A percentile compares a stretch with the other conserved stretches of the same genome.
These are phyloP conservation scores for Aphelenchoides besseyi DNA, from an alignment of 1,140 invertebrate genomes.

Conservation along the genomic window DNA sequence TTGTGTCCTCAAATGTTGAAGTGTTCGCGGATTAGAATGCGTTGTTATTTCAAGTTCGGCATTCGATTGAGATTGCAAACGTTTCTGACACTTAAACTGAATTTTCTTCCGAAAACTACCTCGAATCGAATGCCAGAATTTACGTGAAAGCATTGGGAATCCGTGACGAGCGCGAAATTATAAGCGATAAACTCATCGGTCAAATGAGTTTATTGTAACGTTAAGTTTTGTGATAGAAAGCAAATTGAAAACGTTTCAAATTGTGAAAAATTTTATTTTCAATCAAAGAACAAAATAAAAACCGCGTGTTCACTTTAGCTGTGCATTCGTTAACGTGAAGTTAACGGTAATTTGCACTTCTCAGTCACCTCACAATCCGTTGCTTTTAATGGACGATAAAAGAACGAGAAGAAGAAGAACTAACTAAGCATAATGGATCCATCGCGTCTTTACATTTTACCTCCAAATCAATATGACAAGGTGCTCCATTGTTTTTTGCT, in stretches of 20 bases:
- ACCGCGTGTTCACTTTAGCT: background rate
- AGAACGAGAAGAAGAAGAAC: background rate
- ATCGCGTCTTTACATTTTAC: background rate
- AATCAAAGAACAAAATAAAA: too few species aligned
- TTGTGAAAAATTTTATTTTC: too few species aligned
- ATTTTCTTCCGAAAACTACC: background rate
- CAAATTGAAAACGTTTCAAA: too few species aligned
- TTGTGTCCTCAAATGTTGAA: conserved; percentile 1
- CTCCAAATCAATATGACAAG: background rate
- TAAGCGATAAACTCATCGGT: too few species aligned
- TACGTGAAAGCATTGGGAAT: background rate
- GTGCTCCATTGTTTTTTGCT: background rate
- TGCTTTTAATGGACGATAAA: background rate
- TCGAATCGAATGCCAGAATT: background rate
- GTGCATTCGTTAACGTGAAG: background rate
- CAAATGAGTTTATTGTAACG: too few species aligned
- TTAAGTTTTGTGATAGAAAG: too few species aligned
- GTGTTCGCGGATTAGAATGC: background rate
- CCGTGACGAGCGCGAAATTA: background rate
- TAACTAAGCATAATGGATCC: background rate
- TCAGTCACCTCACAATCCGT: too few species aligned
- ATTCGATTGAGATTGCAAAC: background rate
- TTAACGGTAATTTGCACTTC: background rate
- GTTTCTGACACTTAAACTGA: too few species aligned
- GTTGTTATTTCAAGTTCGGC: background rate